Evolutionary conservation across 2,888 invertebrate species (phyloP).

Genomic region (Abrostola tripartita): DNA sequence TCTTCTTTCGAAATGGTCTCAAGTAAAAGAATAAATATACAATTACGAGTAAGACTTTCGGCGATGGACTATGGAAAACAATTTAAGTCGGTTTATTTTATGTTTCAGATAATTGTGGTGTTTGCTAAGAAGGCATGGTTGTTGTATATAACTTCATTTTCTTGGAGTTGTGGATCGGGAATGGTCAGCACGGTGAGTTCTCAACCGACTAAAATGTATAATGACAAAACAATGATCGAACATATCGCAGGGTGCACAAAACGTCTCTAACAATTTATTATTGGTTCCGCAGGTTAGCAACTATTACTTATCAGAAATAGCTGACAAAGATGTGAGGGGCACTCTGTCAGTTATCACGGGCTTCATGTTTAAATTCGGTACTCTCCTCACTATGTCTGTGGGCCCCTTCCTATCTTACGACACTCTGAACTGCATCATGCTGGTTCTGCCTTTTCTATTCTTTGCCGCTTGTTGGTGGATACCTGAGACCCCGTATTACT

Average conservation of each 20-base stretch:
- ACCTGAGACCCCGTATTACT: conserved; percentile 89
- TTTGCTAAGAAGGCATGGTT: conserved; percentile 77
- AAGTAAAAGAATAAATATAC: too few species aligned
- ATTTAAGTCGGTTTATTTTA: neutral
- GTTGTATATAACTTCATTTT: conserved; percentile 80
- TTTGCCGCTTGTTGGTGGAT: conserved; percentile 84
- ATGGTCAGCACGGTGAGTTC: conserved; percentile 80
- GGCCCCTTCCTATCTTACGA: conserved; percentile 79
- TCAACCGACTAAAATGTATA: too few species aligned
- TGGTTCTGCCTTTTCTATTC: conserved; percentile 80
- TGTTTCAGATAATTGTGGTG: conserved; percentile 78
- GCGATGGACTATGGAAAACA: too few species aligned
- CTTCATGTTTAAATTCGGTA: conserved; percentile 78
- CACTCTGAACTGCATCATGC: conserved; percentile 76
- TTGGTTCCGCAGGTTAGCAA: conserved; percentile 74
- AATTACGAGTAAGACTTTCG: too few species aligned
- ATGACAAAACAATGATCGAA: too few species aligned
- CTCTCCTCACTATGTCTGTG: conserved; percentile 73
- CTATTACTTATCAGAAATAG: conserved; percentile 83
- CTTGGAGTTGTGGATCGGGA: conserved; percentile 86
- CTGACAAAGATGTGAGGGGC: conserved; percentile 82
- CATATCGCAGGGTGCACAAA: too few species aligned
- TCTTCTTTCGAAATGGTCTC: too few species aligned
- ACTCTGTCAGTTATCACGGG: conserved; percentile 72
- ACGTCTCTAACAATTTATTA: neutral